Evolutionary conservation across 2,888 invertebrate species (phyloP).

Genomic region (Embidobia sp.): DNA sequence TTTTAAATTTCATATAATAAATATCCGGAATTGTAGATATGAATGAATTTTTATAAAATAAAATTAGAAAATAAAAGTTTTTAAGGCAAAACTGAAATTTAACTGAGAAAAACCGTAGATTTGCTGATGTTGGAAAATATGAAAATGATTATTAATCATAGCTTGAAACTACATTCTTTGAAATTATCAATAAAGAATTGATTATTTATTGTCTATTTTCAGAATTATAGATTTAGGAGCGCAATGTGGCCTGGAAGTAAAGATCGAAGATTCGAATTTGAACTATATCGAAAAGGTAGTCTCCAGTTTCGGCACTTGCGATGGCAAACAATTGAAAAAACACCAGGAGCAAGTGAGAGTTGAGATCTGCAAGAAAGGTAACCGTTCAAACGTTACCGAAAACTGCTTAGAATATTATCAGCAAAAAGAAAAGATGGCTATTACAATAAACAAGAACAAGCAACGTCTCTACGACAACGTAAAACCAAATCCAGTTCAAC

Average conservation of each 20-base stretch:
- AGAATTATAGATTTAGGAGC: slow-evolving; percentile 71
- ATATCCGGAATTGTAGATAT: too few relatives aligned
- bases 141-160: neutral
- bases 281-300: slow-evolving; percentile 77
- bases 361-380: slow-evolving; percentile 12
- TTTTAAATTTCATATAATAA: neutral
- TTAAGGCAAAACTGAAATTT: too few relatives aligned
- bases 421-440: slow-evolving; percentile 57
- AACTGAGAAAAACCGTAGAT: too few relatives aligned
- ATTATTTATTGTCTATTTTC: slow-evolving; percentile 35
- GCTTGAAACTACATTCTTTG: neutral
- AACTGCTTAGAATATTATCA: slow-evolving; percentile 72
- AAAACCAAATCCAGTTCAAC: neutral
- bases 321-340: slow-evolving; percentile 65
- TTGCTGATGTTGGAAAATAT: too few relatives aligned
- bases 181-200: neutral
- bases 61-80: too few relatives aligned
- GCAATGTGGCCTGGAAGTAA: slow-evolving; percentile 70
- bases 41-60: too few relatives aligned
- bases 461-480: slow-evolving; percentile 63
- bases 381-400: too few relatives aligned
- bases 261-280: slow-evolving; percentile 70
- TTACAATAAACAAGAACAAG: slow-evolving; percentile 58
- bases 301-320: slow-evolving; percentile 67
- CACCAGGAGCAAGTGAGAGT: slow-evolving; percentile 62